Conservation (phyloP, 2,888 invertebrate species). For the Choristoneura rosaceana region DNA sequence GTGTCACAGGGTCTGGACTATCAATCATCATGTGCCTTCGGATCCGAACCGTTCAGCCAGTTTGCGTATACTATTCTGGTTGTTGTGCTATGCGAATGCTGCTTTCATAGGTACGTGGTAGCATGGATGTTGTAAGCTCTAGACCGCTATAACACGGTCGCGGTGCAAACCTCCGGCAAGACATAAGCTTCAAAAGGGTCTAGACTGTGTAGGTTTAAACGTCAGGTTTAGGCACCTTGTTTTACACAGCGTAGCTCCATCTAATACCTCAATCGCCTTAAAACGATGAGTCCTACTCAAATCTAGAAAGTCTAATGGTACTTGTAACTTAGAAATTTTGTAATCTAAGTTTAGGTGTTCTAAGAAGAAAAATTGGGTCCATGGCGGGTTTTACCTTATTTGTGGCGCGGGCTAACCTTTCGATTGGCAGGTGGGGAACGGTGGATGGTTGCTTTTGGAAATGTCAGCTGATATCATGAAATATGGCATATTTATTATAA, state of each 20-base stretch:
- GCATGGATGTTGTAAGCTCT: conserved; percentile 23
- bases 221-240: not conserved
- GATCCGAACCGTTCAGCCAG: conserved; percentile 26
- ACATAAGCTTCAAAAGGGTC: not conserved
- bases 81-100: conserved; percentile 32
- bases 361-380: not conserved
- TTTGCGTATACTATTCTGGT: conserved; percentile 27
- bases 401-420: not conserved
- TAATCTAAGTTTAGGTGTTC: not conserved
- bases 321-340: not conserved
- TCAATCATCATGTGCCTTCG: conserved; percentile 35
- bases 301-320: not conserved
- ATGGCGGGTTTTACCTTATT: not conserved
- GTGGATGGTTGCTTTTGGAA: not conserved
- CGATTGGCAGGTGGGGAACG: not conserved
- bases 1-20: conserved; percentile 26
- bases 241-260: not conserved
- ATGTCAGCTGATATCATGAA: conserved; percentile 1
- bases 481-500: not conserved
- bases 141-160: not conserved
- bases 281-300: not conserved
- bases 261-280: not conserved
- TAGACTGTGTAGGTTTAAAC: not conserved
- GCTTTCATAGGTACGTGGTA: conserved; percentile 40
- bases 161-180: not conserved